phyloP scores from a whole-genome alignment of 2,113 vertebrate species.

The Chascanopsetta lugubris region DNA sequence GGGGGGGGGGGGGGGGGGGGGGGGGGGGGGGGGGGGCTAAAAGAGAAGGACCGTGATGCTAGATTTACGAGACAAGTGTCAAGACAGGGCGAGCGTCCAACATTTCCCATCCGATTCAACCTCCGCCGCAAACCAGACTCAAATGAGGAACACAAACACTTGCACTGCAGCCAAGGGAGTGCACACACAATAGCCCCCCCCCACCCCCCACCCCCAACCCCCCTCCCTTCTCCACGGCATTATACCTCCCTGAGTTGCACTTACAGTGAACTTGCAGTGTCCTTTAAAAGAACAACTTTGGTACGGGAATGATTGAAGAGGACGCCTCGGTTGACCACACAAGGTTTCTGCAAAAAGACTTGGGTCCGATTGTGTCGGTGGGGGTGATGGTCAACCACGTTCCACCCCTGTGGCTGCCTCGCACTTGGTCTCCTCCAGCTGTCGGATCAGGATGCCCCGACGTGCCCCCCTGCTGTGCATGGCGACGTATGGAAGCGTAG shows the following conservation, averaged over 20 bases:
- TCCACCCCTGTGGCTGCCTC: constrained; percentile 20
- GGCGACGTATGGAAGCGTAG: constrained; percentile 48
- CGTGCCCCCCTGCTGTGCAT: constrained; percentile 40
- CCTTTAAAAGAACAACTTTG: constrained; percentile 36
- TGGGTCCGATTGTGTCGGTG: constrained; percentile 21
- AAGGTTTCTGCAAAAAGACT: constrained; percentile 24
- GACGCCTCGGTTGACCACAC: constrained; percentile 51
- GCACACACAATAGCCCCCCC: constrained; percentile 33
- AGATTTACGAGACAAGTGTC: constrained; percentile 60
- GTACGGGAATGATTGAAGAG: constrained; percentile 40
- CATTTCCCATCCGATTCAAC: constrained; percentile 62
- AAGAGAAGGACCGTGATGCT: constrained; percentile 15
- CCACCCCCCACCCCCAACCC: no score
- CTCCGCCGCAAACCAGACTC: constrained; percentile 50
- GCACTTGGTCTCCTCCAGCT: constrained; percentile 55
- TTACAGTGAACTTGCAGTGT: constrained; percentile 39
- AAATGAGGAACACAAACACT: constrained; percentile 71
- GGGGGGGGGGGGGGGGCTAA: constrained; percentile 37
- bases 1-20: no score
- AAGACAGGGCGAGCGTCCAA: background rate
- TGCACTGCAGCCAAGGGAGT: constrained; percentile 35
- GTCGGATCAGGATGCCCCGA: constrained; percentile 43
- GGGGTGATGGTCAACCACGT: constrained; percentile 22
- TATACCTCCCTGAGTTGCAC: background rate
- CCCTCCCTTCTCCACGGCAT: no score